Conservation (phyloP, 2,888 invertebrate genomes). For the Eumacrocentrus americanus region DNA sequence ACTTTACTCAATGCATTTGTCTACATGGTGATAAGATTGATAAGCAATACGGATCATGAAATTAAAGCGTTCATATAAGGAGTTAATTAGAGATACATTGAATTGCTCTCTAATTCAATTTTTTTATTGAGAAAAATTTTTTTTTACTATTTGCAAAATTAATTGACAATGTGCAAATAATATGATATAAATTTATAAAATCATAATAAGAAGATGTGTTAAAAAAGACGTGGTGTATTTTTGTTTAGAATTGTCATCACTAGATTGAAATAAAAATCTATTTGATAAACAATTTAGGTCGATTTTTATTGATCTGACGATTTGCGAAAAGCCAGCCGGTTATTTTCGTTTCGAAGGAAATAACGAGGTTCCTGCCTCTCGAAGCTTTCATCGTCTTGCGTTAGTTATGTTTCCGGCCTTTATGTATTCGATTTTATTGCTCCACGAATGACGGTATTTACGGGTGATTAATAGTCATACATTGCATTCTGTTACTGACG, state of each 20-base stretch:
- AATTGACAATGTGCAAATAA: no score
- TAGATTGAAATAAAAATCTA: neutral
- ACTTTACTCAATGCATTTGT: no score
- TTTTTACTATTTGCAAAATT: neutral
- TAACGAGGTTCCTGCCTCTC: neutral
- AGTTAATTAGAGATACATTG: no score
- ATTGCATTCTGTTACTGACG: neutral
- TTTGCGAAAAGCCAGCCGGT: neutral
- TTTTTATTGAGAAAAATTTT: neutral
- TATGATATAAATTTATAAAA: no score
- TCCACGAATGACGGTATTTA: constrained; percentile 1
- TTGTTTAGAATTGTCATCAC: no score
- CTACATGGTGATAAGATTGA: no score
- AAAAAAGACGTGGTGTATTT: no score
- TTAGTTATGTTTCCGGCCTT: constrained; percentile 13
- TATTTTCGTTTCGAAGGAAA: neutral
- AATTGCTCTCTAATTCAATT: neutral
- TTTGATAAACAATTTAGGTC: neutral
- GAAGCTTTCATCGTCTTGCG: neutral
- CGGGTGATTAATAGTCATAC: neutral
- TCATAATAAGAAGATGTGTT: no score
- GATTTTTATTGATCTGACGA: neutral
- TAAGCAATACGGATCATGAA: no score
- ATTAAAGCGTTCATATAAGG: no score
- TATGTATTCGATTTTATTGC: constrained; percentile 6